phyloP scores from a whole-genome alignment of 2,888 invertebrate genomes.

The Himalopsyche tibetana region DNA sequence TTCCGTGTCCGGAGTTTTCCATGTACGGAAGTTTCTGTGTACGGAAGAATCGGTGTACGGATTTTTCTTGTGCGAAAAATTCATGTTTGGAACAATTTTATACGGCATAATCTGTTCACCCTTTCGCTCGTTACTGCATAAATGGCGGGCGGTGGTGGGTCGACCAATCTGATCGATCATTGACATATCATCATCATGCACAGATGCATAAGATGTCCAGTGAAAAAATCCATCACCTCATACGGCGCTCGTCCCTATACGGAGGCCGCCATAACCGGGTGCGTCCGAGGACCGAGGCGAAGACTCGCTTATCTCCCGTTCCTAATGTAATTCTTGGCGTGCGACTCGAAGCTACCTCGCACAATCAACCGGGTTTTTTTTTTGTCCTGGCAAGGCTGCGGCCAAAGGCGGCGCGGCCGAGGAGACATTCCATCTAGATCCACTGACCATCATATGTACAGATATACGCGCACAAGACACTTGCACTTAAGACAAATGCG shows the following conservation, averaged over 20 bases:
- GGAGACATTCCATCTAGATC: too few relatives aligned
- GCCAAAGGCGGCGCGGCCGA: not conserved
- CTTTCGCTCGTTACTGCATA: too few relatives aligned
- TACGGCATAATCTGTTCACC: too few relatives aligned
- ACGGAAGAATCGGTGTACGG: too few relatives aligned
- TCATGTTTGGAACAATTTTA: too few relatives aligned
- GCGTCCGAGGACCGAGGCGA: not conserved
- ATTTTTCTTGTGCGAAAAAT: too few relatives aligned
- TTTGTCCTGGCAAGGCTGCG: conserved; percentile 27
- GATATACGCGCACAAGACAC: too few relatives aligned
- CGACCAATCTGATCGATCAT: not conserved
- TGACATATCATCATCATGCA: conserved; percentile 34
- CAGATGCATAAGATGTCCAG: conserved; percentile 29
- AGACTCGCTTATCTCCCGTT: conserved; percentile 14
- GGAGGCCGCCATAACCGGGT: conserved; percentile 10
- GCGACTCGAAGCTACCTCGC: conserved; percentile 18
- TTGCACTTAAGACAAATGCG: too few relatives aligned
- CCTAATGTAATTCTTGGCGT: conserved; percentile 35
- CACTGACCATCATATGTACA: too few relatives aligned
- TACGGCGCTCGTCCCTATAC: conserved; percentile 18
- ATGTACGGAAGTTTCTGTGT: too few relatives aligned
- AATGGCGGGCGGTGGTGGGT: too few relatives aligned
- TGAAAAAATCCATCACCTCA: conserved; percentile 40
- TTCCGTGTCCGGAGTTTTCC: too few relatives aligned
- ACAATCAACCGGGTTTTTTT: conserved; percentile 32